These are phyloP conservation scores for Florisuga fusca DNA, from an alignment of 2,797 vertebrate genomes.

Conservation along the genomic window DNA sequence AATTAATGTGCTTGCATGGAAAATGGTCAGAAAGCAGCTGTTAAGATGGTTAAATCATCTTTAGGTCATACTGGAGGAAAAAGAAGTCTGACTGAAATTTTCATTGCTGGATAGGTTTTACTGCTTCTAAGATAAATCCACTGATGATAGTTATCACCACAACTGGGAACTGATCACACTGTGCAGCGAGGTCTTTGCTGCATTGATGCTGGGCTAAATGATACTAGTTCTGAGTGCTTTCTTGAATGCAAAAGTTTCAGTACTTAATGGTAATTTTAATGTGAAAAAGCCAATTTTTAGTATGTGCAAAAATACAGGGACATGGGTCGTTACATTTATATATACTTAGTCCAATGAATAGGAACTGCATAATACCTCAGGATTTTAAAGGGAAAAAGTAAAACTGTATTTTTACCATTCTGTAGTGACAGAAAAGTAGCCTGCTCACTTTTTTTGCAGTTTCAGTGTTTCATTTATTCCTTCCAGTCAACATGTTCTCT, in stretches of 20 bases:
- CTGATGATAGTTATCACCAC: background rate
- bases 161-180: background rate
- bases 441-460: background rate
- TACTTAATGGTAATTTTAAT: background rate
- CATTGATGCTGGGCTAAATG: background rate
- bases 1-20: background rate
- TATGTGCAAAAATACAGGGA: background rate
- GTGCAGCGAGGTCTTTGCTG: background rate
- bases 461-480: background rate
- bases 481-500: background rate
- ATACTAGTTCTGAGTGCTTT: background rate
- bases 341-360: background rate
- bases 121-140: background rate
- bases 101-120: background rate
- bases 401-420: background rate
- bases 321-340: background rate
- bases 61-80: background rate
- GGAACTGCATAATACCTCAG: background rate
- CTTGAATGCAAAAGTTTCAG: background rate
- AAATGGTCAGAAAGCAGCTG: background rate
- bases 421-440: background rate
- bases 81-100: background rate
- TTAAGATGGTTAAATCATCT: conserved; percentile 8
- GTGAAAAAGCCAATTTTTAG: background rate
- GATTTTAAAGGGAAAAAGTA: background rate